A percentile compares a stretch with the other conserved stretches of the same genome.
Conservation (phyloP, 1,140 invertebrate genomes). For the Drosophila nigrodunni region DNA sequence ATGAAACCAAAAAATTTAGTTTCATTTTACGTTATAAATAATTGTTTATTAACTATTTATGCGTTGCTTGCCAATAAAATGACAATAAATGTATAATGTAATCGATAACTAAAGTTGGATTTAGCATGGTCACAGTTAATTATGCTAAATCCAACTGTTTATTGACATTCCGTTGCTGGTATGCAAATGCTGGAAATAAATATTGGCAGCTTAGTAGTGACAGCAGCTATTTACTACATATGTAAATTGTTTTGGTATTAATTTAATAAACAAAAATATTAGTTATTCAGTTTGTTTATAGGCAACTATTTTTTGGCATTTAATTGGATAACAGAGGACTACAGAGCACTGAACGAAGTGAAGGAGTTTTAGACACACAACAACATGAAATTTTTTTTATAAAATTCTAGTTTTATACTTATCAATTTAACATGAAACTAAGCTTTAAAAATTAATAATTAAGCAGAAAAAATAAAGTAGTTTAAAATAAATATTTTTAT, state of each 20-base stretch:
- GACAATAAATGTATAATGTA: slow-evolving; percentile 27
- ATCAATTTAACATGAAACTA: no score
- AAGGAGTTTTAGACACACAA: no score
- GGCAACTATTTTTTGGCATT: neutral
- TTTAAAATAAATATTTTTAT: no score
- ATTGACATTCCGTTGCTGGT: neutral
- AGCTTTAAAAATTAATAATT: no score
- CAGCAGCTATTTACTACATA: no score
- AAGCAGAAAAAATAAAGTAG: no score
- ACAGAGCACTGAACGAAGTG: no score
- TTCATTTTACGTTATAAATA: slow-evolving; percentile 10
- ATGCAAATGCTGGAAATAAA: slow-evolving; percentile 18
- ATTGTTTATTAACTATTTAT: slow-evolving; percentile 27
- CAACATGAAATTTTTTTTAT: no score
- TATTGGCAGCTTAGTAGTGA: neutral
- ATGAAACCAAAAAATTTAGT: slow-evolving; percentile 5
- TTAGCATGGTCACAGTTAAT: neutral
- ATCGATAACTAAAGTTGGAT: neutral
- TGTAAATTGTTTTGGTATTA: no score
- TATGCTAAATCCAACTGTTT: slow-evolving; percentile 10
- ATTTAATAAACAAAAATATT: no score
- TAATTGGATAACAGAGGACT: no score
- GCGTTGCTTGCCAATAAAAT: slow-evolving; percentile 16
- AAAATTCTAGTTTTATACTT: no score
- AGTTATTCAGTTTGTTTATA: neutral